Percentiles rank a stretch among this genome's conserved stretches.
Conservation (phyloP, 2,888 invertebrate species). For the Caenorhabditis sp. region DNA sequence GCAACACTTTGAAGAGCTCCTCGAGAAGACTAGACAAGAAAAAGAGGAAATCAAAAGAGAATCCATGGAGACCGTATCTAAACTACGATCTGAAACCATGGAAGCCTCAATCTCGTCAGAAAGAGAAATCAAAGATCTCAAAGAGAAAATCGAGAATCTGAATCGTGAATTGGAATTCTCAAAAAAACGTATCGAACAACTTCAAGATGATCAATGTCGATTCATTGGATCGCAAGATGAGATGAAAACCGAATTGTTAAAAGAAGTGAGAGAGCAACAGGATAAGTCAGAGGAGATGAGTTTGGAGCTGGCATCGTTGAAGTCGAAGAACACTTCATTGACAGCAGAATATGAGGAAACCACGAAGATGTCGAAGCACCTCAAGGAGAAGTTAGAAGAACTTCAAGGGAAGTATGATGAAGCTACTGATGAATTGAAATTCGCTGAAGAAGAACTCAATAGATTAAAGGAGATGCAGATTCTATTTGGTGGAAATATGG, state of each 20-base stretch:
- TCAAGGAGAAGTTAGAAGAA: slow-evolving; percentile 18
- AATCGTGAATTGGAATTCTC: slow-evolving; percentile 37
- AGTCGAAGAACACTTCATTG: slow-evolving; percentile 17
- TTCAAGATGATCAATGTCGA: slow-evolving; percentile 43
- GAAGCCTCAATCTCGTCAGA: slow-evolving; percentile 23
- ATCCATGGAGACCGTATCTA: slow-evolving; percentile 9
- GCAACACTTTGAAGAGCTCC: slow-evolving; percentile 13
- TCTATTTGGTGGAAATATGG: slow-evolving; percentile 17
- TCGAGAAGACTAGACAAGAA: slow-evolving; percentile 12
- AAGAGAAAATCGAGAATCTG: slow-evolving; percentile 34
- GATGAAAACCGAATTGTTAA: slow-evolving; percentile 26
- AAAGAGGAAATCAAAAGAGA: slow-evolving; percentile 8
- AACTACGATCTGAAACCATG: slow-evolving; percentile 24
- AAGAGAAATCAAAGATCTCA: slow-evolving; percentile 20
- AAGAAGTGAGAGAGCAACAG: slow-evolving; percentile 35
- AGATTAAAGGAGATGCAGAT: slow-evolving; percentile 27
- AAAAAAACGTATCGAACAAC: slow-evolving; percentile 32
- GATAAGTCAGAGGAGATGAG: slow-evolving; percentile 16
- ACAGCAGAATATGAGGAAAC: slow-evolving; percentile 9
- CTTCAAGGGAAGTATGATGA: slow-evolving; percentile 22
- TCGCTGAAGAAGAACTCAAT: slow-evolving; percentile 20
- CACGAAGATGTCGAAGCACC: slow-evolving; percentile 2
- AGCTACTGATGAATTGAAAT: slow-evolving; percentile 6
- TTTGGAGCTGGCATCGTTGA: slow-evolving; percentile 10
- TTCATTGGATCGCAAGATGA: slow-evolving; percentile 42